Evolutionary conservation across 2,888 invertebrate species (phyloP), one percentile per base, ranked within the genome.

Genomic region (Sinhomidia bicolor): DNA sequence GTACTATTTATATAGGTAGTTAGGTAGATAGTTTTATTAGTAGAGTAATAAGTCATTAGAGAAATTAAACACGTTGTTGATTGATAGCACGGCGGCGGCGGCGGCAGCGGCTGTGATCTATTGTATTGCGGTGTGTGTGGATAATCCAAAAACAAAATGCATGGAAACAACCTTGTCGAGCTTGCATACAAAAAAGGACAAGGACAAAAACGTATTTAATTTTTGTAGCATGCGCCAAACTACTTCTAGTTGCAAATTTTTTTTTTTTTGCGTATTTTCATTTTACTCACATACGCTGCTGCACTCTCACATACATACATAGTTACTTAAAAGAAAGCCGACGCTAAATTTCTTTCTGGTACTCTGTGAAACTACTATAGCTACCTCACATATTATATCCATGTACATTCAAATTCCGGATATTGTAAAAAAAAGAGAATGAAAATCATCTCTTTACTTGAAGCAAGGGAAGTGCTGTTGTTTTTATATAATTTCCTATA

Each of bases 401-500:
- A 44, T 1, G n/a, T n/a, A 9, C 23, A 60, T 26, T 23, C 10
- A 60, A 26, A 60, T 6, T 10, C 60, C 60, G 4, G 20, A 0
- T 1, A 17, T 20, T 14, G 6, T 23, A 1, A 3, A 60, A 20
- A 60, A 60, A 36, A 65, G n/a, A n/a, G n/a, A n/a, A n/a, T n/a
- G n/a, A n/a, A n/a, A n/a, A n/a, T n/a, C n/a, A n/a, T n/a, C n/a
- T n/a, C n/a, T n/a, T n/a, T n/a, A n/a, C n/a, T n/a, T 14, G 29
- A 60, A n/a, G 17, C 6, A 17, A 6, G n/a, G 54, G 17, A 17
- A 54, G 12, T 14, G 29, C 26, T 10, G 29, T 26, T 60, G 60
- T 60, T 60, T 60, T 26, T 60, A 26, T 60, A 60, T 29, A 60
- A 60, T 60, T 60, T 60, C 12, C 12, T 60, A 60, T 29, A 60